Conservation (phyloP, 2,888 invertebrate species). For the Oligia latruncula region DNA sequence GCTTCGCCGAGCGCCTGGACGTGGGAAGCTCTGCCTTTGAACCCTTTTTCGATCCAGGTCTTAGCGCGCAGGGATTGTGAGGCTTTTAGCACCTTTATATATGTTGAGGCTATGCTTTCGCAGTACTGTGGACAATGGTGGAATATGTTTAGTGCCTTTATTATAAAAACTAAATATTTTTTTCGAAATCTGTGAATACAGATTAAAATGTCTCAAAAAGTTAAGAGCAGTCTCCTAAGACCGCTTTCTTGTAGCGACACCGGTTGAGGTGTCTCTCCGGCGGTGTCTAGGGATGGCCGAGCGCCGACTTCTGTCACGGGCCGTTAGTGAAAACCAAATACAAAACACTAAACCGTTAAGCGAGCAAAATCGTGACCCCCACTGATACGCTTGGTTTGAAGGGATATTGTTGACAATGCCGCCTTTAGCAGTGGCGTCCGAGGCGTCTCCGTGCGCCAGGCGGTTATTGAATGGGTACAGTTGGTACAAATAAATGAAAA, state of each 20-base stretch:
- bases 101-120: slow-evolving; percentile 94
- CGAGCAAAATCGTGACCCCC: too few species aligned
- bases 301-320: background rate
- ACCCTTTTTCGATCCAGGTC: slow-evolving; percentile 85
- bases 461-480: background rate
- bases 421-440: background rate
- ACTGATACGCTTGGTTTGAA: background rate
- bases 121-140: slow-evolving; percentile 90
- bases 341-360: too few species aligned
- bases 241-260: too few species aligned
- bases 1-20: slow-evolving; percentile 87
- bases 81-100: slow-evolving; percentile 92
- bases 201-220: too few species aligned
- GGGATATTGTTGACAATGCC: background rate
- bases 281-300: too few species aligned
- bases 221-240: too few species aligned
- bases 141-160: background rate
- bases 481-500: background rate
- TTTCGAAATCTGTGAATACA: background rate
- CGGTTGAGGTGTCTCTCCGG: too few species aligned
- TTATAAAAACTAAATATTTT: background rate
- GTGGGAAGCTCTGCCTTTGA: slow-evolving; percentile 80
- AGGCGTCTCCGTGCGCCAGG: too few species aligned
- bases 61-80: slow-evolving; percentile 73
- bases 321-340: background rate